Conservation (phyloP, 2,888 invertebrate genomes). For the Ochropleura leucogaster region DNA sequence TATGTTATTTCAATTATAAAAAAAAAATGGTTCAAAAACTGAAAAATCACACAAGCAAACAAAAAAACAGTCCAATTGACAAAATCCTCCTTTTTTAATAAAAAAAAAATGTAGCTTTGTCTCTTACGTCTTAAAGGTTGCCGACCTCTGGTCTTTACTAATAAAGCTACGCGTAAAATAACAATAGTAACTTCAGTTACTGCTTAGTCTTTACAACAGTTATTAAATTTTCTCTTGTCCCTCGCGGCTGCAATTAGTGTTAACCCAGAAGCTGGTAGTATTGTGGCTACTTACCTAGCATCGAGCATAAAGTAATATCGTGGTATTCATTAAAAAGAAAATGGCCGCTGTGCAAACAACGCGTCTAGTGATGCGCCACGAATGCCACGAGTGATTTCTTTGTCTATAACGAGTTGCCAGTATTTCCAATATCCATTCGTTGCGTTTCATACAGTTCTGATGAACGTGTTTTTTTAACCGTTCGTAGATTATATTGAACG, state of each 20-base stretch:
- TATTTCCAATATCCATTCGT: conserved; percentile 71
- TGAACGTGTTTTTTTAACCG: conserved; percentile 63
- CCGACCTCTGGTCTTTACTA: background rate
- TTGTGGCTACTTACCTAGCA: conserved; percentile 17
- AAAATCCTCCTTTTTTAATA: no score
- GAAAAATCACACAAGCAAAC: no score
- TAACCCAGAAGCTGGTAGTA: conserved; percentile 24
- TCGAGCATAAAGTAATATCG: conserved; percentile 36
- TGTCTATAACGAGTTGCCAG: conserved; percentile 70
- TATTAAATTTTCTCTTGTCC: conserved; percentile 26
- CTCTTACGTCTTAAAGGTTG: no score
- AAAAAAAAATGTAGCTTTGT: no score
- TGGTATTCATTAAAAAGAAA: conserved; percentile 37
- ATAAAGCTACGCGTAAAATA: conserved; percentile 1
- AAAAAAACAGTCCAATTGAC: no score
- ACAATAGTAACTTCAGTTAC: conserved; percentile 24
- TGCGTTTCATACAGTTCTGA: conserved; percentile 69
- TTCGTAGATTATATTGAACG: conserved; percentile 68
- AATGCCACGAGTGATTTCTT: conserved; percentile 75
- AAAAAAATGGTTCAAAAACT: no score
- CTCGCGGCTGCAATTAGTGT: conserved; percentile 40
- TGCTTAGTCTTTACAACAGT: conserved; percentile 10
- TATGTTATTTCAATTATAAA: no score
- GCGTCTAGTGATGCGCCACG: conserved; percentile 58
- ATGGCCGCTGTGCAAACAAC: conserved; percentile 18